Percentiles rank a stretch among this genome's conserved stretches.
phyloP scores from a whole-genome alignment of 2,888 invertebrate genomes.

The Xanthorhoe spadicearia region DNA sequence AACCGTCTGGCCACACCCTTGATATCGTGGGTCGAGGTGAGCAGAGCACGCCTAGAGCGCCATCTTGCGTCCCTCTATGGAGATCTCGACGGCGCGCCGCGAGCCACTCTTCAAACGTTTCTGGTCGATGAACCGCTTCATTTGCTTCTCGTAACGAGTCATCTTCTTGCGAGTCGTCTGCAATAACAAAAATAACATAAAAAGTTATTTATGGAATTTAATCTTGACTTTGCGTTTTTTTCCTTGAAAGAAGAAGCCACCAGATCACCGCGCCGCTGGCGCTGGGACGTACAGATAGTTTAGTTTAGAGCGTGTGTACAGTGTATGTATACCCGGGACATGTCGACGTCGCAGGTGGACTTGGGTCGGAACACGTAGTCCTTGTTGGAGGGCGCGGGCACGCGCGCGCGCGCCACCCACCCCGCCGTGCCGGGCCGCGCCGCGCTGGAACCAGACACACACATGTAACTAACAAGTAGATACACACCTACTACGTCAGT shows the following conservation, averaged over 20 bases:
- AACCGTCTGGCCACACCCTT: no score
- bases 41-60: conserved; percentile 85
- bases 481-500: no score
- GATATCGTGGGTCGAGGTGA: no score
- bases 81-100: conserved; percentile 95
- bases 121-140: conserved; percentile 94
- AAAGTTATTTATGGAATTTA: background rate
- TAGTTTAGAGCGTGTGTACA: no score
- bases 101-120: conserved; percentile 92
- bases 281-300: no score
- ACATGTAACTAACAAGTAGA: no score
- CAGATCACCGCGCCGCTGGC: no score
- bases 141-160: conserved; percentile 96
- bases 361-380: conserved; percentile 98
- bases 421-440: conserved; percentile 97
- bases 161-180: conserved; percentile 92
- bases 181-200: no score
- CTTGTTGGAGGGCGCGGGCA: conserved; percentile 97
- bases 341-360: conserved; percentile 94
- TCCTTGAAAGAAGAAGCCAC: no score
- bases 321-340: conserved; percentile 87
- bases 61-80: conserved; percentile 98
- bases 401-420: conserved; percentile 97
- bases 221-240: background rate
- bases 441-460: conserved; percentile 54